Percentiles rank a stretch among this genome's conserved stretches.
Conservation (phyloP, 2,888 invertebrate species). For the Cactoblastis cactorum region DNA sequence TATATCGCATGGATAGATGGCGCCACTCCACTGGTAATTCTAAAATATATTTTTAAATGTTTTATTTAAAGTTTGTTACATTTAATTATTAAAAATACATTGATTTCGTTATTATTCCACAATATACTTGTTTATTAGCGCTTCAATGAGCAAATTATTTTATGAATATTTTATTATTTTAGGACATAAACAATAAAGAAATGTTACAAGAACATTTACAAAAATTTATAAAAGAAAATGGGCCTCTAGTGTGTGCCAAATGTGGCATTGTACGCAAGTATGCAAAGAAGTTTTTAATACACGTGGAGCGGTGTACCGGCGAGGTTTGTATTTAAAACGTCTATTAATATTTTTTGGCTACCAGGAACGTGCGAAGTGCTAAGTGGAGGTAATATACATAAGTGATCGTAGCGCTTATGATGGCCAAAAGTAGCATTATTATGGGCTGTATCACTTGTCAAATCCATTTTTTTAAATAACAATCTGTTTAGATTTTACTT, state of each 20-base stretch:
- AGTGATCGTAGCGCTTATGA: too few species aligned
- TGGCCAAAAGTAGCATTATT: too few species aligned
- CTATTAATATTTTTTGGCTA: too few species aligned
- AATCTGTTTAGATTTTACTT: too few species aligned
- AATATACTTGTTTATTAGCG: too few species aligned
- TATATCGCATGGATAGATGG: conserved; percentile 31
- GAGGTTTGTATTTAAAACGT: conserved; percentile 14
- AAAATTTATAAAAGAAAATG: conserved; percentile 2
- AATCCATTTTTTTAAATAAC: too few species aligned
- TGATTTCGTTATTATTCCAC: too few species aligned
- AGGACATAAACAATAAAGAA: conserved; percentile 17
- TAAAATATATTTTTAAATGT: neutral
- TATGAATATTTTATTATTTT: neutral
- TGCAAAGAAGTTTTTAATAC: conserved; percentile 18
- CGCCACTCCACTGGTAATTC: conserved; percentile 25
- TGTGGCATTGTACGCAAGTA: conserved; percentile 16
- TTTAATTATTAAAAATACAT: neutral
- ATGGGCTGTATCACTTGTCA: too few species aligned
- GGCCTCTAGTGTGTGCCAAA: conserved; percentile 11
- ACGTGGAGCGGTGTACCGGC: conserved; percentile 11
- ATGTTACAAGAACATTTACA: conserved; percentile 13
- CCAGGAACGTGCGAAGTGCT: too few species aligned
- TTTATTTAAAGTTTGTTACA: neutral
- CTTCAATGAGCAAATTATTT: too few species aligned
- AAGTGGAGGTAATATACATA: too few species aligned